Evolutionary conservation across 1,140 invertebrate species (phyloP), one percentile per base, ranked within the genome.

Genomic region (Bactericera cockerelli): DNA sequence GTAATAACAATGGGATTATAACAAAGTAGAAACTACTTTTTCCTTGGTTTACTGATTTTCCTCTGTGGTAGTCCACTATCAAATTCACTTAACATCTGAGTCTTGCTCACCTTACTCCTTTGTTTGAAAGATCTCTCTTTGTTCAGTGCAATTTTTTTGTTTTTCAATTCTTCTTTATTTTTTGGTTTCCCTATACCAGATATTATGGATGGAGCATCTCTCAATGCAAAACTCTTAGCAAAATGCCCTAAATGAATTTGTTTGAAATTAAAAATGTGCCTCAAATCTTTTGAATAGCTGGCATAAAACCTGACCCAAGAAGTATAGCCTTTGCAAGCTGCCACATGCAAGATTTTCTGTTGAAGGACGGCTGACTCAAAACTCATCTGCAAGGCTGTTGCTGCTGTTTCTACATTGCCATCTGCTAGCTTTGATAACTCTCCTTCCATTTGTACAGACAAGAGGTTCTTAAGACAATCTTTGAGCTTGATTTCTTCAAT

Each of bases 291-390:
- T 2, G 91, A 88, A 71, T 93, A 95, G 6, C 86, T 84, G 25
- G 90, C 81, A 71, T 95, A 95, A 66, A 90, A 90, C 58, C 91
- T 78, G 13, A 93, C 79, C 83, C 89, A 94, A 0, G 91, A 93
- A 31, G 84, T 81, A 70, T 87, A 95, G 4, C 86, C 87, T 76
- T 85, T 86, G 68, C 79, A 81, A 1, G 86, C 86, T 59, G 78
- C 72, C 33, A 73, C 71, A 56, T 81, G 74, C 33, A 89, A 69
- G 33, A 78, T 74, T 60, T 76, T 76, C 63, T 84, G 74, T 14
- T 79, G 76, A 22, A 78, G 63, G 0, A 89, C 70, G 26, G 79
- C 71, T 39, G 76, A 75, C 68, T 91, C 87, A 65, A 84, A 87
- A 58, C 79, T 75, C 62, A 81, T 76, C 69, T 92, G 88, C 13